phyloP scores from a whole-genome alignment of 2,888 invertebrate species.

The Ophraella communa region DNA sequence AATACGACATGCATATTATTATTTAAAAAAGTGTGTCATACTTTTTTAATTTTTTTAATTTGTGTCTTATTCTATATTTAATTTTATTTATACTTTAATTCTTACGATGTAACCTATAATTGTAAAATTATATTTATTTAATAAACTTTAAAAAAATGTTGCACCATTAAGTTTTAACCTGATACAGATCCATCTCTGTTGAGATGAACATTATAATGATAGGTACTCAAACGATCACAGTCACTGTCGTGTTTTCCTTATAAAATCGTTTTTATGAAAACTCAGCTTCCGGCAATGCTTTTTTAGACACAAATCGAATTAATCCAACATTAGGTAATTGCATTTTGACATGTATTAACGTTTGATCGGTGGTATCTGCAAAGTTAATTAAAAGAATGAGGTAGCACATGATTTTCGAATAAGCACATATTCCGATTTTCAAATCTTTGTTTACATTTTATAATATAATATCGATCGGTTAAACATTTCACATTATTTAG shows the following conservation, averaged over 20 bases:
- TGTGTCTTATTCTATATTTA: too few relatives aligned
- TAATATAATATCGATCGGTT: background rate
- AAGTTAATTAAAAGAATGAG: background rate
- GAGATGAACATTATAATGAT: constrained; percentile 18
- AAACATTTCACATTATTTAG: too few relatives aligned
- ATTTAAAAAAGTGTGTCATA: too few relatives aligned
- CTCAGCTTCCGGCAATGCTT: constrained; percentile 29
- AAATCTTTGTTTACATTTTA: background rate
- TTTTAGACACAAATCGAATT: constrained; percentile 27
- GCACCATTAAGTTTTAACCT: background rate
- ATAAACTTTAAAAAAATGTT: background rate
- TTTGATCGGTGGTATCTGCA: background rate
- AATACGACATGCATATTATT: too few relatives aligned
- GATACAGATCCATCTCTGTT: background rate
- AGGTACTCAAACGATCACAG: constrained; percentile 28
- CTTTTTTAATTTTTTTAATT: too few relatives aligned
- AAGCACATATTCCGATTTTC: background rate
- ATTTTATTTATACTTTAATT: too few relatives aligned
- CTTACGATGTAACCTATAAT: too few relatives aligned
- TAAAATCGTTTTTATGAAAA: constrained; percentile 36
- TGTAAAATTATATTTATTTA: too few relatives aligned
- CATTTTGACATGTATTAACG: constrained; percentile 22
- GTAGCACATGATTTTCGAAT: background rate
- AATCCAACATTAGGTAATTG: constrained; percentile 35
- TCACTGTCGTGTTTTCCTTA: constrained; percentile 36